These are phyloP conservation scores for Drosophila nigrodunni DNA, from an alignment of 1,140 invertebrate genomes.

Conservation along the genomic window DNA sequence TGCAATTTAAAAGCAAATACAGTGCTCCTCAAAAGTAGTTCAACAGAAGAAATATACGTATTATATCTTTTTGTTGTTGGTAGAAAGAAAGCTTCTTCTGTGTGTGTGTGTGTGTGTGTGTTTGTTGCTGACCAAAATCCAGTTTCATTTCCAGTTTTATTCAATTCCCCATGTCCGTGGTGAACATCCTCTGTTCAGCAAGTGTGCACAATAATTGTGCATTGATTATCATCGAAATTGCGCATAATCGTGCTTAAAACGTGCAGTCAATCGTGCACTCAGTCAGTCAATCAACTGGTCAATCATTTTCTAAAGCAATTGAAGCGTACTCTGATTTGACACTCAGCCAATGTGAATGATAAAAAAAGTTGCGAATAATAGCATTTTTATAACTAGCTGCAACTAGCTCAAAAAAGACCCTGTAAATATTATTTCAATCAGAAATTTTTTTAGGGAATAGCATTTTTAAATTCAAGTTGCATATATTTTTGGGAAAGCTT, in stretches of 20 bases:
- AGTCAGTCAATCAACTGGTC: constrained; percentile 32
- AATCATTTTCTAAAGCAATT: constrained; percentile 11
- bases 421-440: too few relatives aligned
- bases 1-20: constrained; percentile 18
- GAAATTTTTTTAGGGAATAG: too few relatives aligned
- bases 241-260: constrained; percentile 40
- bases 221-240: constrained; percentile 75
- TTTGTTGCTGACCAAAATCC: neutral
- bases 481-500: too few relatives aligned
- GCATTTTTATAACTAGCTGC: neutral
- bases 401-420: too few relatives aligned
- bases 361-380: neutral
- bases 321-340: constrained; percentile 1
- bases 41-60: neutral
- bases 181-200: constrained; percentile 4
- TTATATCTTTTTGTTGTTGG: neutral
- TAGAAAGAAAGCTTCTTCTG: neutral
- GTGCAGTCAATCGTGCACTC: constrained; percentile 15
- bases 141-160: neutral
- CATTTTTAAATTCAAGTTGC: too few relatives aligned
- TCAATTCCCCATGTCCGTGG: neutral
- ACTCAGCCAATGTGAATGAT: neutral
- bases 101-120: neutral
- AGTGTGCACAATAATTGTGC: constrained; percentile 64
- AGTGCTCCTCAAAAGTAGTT: neutral